Evolutionary conservation across 1,140 invertebrate species (phyloP), one percentile per base, ranked within the genome.

Genomic region (Drosophila virilis): DNA sequence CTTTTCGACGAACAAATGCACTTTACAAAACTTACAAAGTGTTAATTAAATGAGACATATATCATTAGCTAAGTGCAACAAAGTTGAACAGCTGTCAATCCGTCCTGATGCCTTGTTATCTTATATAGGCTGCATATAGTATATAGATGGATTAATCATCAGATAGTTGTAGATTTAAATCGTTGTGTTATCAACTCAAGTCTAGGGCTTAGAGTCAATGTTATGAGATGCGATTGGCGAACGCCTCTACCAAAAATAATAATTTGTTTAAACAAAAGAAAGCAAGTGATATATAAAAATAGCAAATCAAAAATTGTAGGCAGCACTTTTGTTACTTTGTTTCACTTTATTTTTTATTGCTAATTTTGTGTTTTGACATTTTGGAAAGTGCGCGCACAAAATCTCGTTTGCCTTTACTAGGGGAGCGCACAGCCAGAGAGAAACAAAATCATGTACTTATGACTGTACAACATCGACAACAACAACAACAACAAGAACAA

Each of bases 371-470:
- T 54, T 68, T 73, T 73, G 70, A 86, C 84, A 86, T 86, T 88
- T 86, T 88, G 83, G 83, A 86, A 88, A 86, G 83, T 88, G 74
- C 32, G 66, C 66, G 59, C 17, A 17, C 58, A 76, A 79, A 85
- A 86, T 88, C 78, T 86, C 62, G 83, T 86, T 86, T 86, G 73
- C 83, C 83, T 86, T 83, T 83, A 68, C 62, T 74, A 77, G 65
- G 50, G 57, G 64, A 73, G 55, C 48, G 64, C 70, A 45, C 64
- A 71, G 43, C 43, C 43, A 37, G 46, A 73, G 55, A 73, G 65
- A 33, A 54, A 45, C 52, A 58, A 67, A 52, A 51, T 51, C 55
- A 73, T 66, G 52, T 72, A 72, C 62, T 66, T 72, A 54, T 73
- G 70, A 72, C 45, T 72, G 68, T 64, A 48, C 68, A 66, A 13